These are phyloP conservation scores for Heloderma charlesbogerti DNA, from an alignment of 2,113 vertebrate species.

Conservation along the genomic window DNA sequence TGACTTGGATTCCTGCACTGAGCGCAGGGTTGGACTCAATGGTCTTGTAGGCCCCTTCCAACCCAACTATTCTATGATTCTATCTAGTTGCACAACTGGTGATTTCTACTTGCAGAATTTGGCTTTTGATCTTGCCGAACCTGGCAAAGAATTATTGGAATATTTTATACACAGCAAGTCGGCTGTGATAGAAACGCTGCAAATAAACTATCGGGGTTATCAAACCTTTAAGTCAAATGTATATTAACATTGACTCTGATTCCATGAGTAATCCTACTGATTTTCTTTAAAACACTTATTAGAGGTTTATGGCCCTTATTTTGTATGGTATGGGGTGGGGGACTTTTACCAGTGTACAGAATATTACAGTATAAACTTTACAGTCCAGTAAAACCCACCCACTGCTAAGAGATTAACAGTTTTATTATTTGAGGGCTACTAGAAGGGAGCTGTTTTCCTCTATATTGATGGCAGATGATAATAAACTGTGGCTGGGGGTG, in stretches of 20 bases:
- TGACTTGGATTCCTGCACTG: no score
- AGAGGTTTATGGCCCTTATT: constrained; percentile 15
- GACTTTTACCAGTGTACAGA: not conserved
- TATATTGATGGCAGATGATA: not conserved
- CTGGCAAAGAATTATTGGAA: not conserved
- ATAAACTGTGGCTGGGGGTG: not conserved
- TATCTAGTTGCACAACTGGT: not conserved
- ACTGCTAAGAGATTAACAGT: not conserved
- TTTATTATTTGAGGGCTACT: not conserved
- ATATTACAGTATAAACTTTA: fast-evolving
- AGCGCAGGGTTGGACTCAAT: no score
- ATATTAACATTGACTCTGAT: constrained; percentile 45
- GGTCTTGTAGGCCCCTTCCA: no score
- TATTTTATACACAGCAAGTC: not conserved
- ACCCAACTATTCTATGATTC: no score
- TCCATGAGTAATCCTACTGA: constrained; percentile 56
- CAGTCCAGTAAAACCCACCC: not conserved
- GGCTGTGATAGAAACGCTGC: not conserved
- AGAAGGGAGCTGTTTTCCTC: constrained; percentile 4
- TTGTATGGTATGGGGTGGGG: not conserved
- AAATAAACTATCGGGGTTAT: constrained; percentile 53
- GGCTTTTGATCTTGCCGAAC: not conserved
- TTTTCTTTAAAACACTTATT: constrained; percentile 44
- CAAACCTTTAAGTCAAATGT: constrained; percentile 58
- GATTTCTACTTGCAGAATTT: not conserved